Conservation (phyloP, 1,140 invertebrate species). For the Eriocheir sinensis region DNA sequence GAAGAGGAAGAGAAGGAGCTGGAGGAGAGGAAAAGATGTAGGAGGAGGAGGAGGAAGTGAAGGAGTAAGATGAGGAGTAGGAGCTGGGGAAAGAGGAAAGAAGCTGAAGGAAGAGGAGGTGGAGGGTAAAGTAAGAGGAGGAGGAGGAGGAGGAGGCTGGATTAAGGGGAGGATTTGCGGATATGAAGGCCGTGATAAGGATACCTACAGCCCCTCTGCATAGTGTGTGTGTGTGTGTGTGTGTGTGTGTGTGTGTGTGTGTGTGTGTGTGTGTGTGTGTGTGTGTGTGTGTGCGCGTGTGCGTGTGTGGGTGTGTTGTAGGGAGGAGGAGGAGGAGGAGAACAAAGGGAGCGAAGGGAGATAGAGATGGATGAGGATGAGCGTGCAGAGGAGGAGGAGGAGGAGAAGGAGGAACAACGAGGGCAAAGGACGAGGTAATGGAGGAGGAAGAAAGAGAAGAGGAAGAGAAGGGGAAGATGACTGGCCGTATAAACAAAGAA, state of each 20-base stretch:
- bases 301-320: no score
- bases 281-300: slow-evolving; percentile 41
- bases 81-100: not conserved
- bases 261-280: slow-evolving; percentile 52
- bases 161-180: slow-evolving; percentile 35
- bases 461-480: not conserved
- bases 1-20: not conserved
- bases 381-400: not conserved
- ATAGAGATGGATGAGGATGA: not conserved
- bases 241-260: slow-evolving; percentile 54
- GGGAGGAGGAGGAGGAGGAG: not conserved
- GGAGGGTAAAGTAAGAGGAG: not conserved
- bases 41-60: not conserved
- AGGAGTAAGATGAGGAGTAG: not conserved
- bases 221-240: slow-evolving; percentile 42
- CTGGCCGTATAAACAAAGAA: not conserved
- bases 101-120: not conserved
- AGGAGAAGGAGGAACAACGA: not conserved
- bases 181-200: slow-evolving; percentile 34
- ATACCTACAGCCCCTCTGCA: not conserved
- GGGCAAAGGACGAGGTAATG: no score
- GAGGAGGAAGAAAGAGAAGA: not conserved
- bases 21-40: no score
- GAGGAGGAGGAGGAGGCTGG: not conserved
- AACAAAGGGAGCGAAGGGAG: not conserved